Evolutionary conservation across 2,888 invertebrate species (phyloP), one percentile per base, ranked within the genome.

Genomic region (Spodoptera exigua): DNA sequence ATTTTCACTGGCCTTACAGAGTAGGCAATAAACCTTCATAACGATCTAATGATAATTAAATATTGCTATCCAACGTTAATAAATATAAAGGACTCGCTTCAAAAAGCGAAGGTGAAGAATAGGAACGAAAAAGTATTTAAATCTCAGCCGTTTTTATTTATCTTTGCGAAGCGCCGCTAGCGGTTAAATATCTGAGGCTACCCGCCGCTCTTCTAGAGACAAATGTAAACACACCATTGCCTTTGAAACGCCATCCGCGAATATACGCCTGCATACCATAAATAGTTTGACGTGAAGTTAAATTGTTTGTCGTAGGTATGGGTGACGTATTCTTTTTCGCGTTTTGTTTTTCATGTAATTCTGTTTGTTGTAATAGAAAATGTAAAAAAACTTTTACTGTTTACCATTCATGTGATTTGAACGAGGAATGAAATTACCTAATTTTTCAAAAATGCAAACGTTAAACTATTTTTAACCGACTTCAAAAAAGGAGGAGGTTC

Each of bases 151-250:
- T 84, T 89, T 85, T 86, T 91, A 90, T 92, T 91, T 92, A 88
- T 89, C 88, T 90, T 90, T 85, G 83, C 81, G 80, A 83, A 86
- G 81, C 86, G 88, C 89, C 86, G 81, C 67, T 82, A 85, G 91
- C 87, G 87, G 89, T 90, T 90, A 89, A 91, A 92, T 90, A 91
- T 90, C 90, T 86, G 86, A 82, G 87, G 86, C 81, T 83, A 82
- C 84, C 84, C 81, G 44, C 47, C 58, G 83, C 82, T 81, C 85
- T 84, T 81, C 83, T 82, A 77, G 85, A 89, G 87, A 88, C 89
- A 87, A 90, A 89, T 88, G 89, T 89, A 91, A 91, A 91, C 89
- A 92, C 83, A 82, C 77, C 83, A 81, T 70, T 84, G 87, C 87
- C 90, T 92, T 92, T 92, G 91, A 91, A 89, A 84, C 79, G 84